Evolutionary conservation across 2,113 vertebrate genomes (phyloP).

Genomic region (Orcinus orca): DNA sequence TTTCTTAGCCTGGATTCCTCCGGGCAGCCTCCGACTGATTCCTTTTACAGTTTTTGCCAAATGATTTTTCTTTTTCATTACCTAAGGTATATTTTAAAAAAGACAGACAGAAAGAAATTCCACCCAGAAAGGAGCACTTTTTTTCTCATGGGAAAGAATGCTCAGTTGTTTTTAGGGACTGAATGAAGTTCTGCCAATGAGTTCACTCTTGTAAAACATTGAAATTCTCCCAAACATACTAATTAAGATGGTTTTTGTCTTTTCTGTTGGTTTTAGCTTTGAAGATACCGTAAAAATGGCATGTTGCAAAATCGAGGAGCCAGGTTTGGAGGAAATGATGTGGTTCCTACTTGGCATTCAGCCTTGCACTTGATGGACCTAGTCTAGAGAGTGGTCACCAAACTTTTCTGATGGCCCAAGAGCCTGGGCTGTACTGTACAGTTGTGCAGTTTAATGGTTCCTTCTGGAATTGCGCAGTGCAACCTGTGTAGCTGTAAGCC

Average conservation of each 20-base stretch:
- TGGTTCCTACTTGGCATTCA: background rate
- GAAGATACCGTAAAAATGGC: conserved; percentile 28
- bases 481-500: background rate
- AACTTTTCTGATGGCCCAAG: background rate
- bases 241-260: conserved; percentile 62
- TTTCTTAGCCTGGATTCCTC: background rate
- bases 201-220: conserved; percentile 42
- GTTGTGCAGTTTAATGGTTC: background rate
- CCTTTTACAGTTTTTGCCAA: conserved; percentile 24
- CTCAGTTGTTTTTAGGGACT: conserved; percentile 41
- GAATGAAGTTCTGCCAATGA: conserved; percentile 61
- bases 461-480: no score
- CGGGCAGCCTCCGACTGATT: background rate
- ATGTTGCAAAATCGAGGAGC: background rate
- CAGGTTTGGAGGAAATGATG: background rate
- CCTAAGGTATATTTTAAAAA: conserved; percentile 29
- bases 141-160: conserved; percentile 62
- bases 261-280: conserved; percentile 55
- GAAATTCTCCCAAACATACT: conserved; percentile 69
- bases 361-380: background rate
- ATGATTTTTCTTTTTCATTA: conserved; percentile 46
- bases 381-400: background rate
- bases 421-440: background rate
- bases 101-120: background rate
- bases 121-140: conserved; percentile 1